Percentiles rank a stretch among this genome's conserved stretches.
These are phyloP conservation scores for Gastrophysa polygoni DNA, from an alignment of 2,888 invertebrate species.

Conservation along the genomic window DNA sequence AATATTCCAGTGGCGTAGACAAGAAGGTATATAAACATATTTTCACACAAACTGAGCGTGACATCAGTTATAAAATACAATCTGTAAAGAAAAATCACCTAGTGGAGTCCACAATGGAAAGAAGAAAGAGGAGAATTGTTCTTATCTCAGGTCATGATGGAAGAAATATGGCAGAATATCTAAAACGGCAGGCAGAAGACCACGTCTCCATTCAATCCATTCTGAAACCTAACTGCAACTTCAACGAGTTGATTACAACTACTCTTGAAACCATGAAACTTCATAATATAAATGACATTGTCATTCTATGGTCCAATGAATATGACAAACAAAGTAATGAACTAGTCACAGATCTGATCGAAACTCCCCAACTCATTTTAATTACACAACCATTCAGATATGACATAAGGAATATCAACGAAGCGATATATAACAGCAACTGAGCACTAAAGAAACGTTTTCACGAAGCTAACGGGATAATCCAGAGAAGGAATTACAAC, in stretches of 20 bases:
- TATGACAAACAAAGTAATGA: conserved; percentile 6
- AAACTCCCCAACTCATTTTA: conserved; percentile 8
- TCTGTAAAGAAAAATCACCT: conserved; percentile 2
- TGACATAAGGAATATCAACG: conserved; percentile 8
- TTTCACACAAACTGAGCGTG: not conserved
- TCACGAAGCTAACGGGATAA: conserved; percentile 7
- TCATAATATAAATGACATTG: conserved; percentile 6
- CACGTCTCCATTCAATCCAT: conserved; percentile 7
- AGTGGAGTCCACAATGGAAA: conserved; percentile 5
- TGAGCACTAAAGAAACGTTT: conserved; percentile 8
- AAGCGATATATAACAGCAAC: conserved; percentile 9
- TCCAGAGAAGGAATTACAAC: conserved; percentile 9
- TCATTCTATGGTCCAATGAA: conserved; percentile 10
- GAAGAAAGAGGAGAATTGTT: conserved; percentile 10
- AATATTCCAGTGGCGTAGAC: conserved; percentile 1
- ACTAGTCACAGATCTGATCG: conserved; percentile 1
- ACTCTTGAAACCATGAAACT: conserved; percentile 9
- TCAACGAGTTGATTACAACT: conserved; percentile 7
- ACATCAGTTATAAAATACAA: not conserved
- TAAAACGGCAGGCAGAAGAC: conserved; percentile 7
- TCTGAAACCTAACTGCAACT: conserved; percentile 9
- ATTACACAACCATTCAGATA: conserved; percentile 12
- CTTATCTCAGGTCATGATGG: conserved; percentile 10
- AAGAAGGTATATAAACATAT: conserved; percentile 1
- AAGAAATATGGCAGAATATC: conserved; percentile 10